Percentiles rank a stretch among this genome's conserved stretches.
phyloP scores from a whole-genome alignment of 1,140 invertebrate species.

The Drosophila novamexicana region DNA sequence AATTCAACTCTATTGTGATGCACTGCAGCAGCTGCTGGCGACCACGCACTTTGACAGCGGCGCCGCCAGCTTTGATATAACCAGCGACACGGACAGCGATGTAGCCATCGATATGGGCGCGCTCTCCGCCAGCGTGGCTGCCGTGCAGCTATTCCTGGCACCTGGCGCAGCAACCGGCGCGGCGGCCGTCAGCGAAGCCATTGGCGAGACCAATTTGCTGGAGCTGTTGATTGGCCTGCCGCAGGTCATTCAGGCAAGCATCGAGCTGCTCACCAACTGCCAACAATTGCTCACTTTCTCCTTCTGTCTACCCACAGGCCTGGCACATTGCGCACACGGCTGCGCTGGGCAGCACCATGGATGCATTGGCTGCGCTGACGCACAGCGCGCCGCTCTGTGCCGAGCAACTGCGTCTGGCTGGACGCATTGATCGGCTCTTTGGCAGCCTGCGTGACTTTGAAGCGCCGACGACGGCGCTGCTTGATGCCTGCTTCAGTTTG shows the following conservation, averaged over 20 bases:
- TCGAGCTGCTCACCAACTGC: not conserved
- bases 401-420: conserved; percentile 50
- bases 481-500: conserved; percentile 84
- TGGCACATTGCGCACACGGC: conserved; percentile 69
- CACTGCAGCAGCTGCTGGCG: conserved; percentile 68
- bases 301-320: conserved; percentile 14
- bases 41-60: conserved; percentile 72
- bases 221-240: conserved; percentile 71
- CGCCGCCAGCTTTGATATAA: conserved; percentile 71
- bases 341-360: conserved; percentile 64
- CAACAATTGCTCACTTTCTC: not conserved
- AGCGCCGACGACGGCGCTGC: conserved; percentile 67
- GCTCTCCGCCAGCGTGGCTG: conserved; percentile 59
- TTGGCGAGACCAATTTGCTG: conserved; percentile 73
- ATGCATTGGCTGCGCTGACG: conserved; percentile 60
- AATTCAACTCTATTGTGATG: conserved; percentile 86
- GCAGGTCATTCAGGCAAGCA: conserved; percentile 54
- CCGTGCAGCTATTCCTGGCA: conserved; percentile 58
- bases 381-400: conserved; percentile 48
- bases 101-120: conserved; percentile 69
- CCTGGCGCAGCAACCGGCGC: conserved; percentile 5
- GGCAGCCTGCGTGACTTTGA: conserved; percentile 73
- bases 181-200: conserved; percentile 53
- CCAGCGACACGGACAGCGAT: conserved; percentile 68
- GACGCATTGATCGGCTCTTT: conserved; percentile 79